Percentiles rank a stretch among this genome's conserved stretches.
Conservation (phyloP, 1,140 invertebrate species). For the Drosophila gunungcola region DNA sequence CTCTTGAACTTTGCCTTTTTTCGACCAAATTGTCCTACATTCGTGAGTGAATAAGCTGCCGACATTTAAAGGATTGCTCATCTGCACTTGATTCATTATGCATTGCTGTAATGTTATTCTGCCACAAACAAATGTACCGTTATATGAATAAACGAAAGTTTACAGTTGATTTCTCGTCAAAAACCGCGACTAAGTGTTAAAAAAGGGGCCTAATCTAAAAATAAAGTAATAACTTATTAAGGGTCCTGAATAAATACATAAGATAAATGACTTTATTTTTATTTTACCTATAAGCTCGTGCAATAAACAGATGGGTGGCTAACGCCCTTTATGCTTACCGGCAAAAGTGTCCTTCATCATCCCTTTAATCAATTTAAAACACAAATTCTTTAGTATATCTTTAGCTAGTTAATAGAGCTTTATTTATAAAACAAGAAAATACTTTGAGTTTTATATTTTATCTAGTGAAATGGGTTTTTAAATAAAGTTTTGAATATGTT, state of each 20-base stretch:
- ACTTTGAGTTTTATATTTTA: too few species aligned
- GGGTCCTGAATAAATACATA: conserved; percentile 16
- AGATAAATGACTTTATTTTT: not conserved
- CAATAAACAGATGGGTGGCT: conserved; percentile 17
- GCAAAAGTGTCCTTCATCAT: conserved; percentile 3
- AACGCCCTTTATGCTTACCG: conserved; percentile 37
- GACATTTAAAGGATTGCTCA: not conserved
- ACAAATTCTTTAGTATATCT: too few species aligned
- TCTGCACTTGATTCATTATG: not conserved
- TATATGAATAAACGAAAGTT: not conserved
- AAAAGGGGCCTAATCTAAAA: not conserved
- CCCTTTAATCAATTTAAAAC: too few species aligned
- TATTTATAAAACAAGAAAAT: too few species aligned
- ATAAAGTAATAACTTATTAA: not conserved
- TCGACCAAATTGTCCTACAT: conserved; percentile 16
- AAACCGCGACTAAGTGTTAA: not conserved
- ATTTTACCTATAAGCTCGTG: not conserved
- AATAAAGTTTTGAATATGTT: too few species aligned
- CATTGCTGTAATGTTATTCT: not conserved
- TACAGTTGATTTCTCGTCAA: not conserved
- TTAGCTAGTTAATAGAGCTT: too few species aligned
- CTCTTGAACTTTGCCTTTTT: conserved; percentile 13
- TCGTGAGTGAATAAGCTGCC: not conserved
- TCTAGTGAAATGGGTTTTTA: too few species aligned
- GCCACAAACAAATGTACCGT: not conserved